Conservation (phyloP, 2,113 vertebrate genomes). For the Danionella cerebrum region DNA sequence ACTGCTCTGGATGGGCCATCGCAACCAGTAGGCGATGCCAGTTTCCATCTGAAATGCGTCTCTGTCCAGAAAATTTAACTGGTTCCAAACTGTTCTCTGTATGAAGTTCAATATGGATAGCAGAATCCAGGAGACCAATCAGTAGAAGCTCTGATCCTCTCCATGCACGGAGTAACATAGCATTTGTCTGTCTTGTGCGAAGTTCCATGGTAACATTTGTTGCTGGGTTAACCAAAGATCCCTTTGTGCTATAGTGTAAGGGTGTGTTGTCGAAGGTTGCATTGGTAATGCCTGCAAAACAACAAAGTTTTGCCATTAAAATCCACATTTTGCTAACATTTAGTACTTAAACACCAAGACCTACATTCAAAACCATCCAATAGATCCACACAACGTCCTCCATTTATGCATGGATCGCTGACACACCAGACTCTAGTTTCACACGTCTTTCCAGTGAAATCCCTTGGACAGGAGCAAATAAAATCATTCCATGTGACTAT, state of each 20-base stretch:
- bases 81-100: constrained; percentile 62
- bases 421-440: constrained; percentile 80
- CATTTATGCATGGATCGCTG: constrained; percentile 68
- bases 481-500: constrained; percentile 89
- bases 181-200: constrained; percentile 76
- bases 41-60: constrained; percentile 64
- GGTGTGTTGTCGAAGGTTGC: constrained; percentile 71
- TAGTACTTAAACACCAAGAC: neutral
- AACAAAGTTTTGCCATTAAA: neutral
- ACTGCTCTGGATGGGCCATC: constrained; percentile 54
- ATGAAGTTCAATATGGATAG: constrained; percentile 64
- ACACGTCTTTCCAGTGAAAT: constrained; percentile 80
- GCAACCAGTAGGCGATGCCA: constrained; percentile 76
- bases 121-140: constrained; percentile 70
- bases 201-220: constrained; percentile 71
- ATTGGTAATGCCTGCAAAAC: constrained; percentile 71
- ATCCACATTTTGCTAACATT: neutral
- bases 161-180: constrained; percentile 66
- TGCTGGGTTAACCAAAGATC: constrained; percentile 55
- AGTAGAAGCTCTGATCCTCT: constrained; percentile 62
- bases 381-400: constrained; percentile 73
- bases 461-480: constrained; percentile 70
- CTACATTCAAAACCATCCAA: constrained; percentile 82
- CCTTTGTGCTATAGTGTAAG: constrained; percentile 64
- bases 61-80: constrained; percentile 53